phyloP scores from a whole-genome alignment of 2,888 invertebrate genomes.

The Acanthacorydalis orientalis region DNA sequence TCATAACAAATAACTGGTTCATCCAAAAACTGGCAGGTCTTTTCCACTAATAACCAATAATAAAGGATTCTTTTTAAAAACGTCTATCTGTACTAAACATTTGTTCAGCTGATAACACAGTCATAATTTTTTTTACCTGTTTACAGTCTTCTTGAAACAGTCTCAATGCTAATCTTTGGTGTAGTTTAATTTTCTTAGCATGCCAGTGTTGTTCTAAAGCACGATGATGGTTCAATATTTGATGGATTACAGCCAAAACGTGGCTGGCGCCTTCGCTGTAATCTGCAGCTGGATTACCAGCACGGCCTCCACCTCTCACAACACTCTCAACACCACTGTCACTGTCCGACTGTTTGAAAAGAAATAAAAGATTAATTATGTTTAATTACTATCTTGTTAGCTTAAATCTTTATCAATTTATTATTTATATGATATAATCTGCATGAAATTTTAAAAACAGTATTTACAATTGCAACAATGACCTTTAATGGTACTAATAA shows the following conservation, averaged over 20 bases:
- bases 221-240: conserved; percentile 88
- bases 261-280: conserved; percentile 95
- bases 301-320: conserved; percentile 42
- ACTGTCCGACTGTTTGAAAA: conserved; percentile 5
- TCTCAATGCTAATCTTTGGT: conserved; percentile 79
- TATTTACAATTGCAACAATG: too few species aligned
- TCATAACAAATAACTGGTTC: too few species aligned
- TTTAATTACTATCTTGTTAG: conserved; percentile 8
- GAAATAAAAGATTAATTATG: conserved; percentile 18
- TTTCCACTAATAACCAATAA: too few species aligned
- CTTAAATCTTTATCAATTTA: conserved; percentile 4
- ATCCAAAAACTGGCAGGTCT: too few species aligned
- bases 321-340: conserved; percentile 20
- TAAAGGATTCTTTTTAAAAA: too few species aligned
- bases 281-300: conserved; percentile 80
- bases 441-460: conserved; percentile 2
- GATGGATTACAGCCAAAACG: conserved; percentile 90
- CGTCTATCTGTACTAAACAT: not conserved
- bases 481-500: too few species aligned
- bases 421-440: not conserved
- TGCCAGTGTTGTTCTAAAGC: conserved; percentile 91
- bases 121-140: conserved; percentile 51
- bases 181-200: conserved; percentile 83
- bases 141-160: conserved; percentile 96
- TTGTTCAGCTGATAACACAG: conserved; percentile 1